A percentile compares a stretch with the other conserved stretches of the same genome.
Conservation (phyloP, 2,888 invertebrate species). For the Entomobrya proxima region DNA sequence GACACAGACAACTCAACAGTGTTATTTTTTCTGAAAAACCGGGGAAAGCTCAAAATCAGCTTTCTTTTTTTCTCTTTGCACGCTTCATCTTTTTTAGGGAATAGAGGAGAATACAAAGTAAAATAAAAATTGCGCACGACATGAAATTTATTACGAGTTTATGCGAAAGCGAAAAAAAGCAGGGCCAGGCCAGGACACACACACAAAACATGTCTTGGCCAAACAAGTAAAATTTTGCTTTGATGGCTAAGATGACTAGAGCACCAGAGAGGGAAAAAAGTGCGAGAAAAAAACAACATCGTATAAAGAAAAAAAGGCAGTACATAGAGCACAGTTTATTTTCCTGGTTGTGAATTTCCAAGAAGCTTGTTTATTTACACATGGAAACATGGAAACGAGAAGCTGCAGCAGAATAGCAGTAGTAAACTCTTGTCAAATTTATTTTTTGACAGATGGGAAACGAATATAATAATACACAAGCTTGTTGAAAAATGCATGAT, state of each 20-base stretch:
- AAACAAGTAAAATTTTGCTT: not conserved
- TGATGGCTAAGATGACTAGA: not conserved
- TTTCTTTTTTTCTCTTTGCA: slow-evolving; percentile 15
- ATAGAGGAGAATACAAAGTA: slow-evolving; percentile 42
- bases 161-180: slow-evolving; percentile 1
- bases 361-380: not conserved
- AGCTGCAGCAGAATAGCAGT: not conserved
- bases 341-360: no score
- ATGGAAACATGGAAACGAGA: not conserved
- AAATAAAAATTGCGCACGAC: slow-evolving; percentile 49
- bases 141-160: slow-evolving; percentile 56
- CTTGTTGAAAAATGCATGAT: slow-evolving; percentile 37
- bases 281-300: slow-evolving; percentile 3
- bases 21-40: not conserved
- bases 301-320: no score
- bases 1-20: not conserved
- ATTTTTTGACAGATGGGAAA: slow-evolving; percentile 50
- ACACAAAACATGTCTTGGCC: not conserved
- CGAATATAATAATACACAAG: slow-evolving; percentile 41
- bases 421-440: slow-evolving; percentile 44
- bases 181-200: not conserved
- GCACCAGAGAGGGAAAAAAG: not conserved
- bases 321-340: no score
- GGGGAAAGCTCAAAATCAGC: not conserved
- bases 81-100: slow-evolving; percentile 1